Evolutionary conservation across 2,888 invertebrate genomes (phyloP).

Genomic region (Amiota minor): DNA sequence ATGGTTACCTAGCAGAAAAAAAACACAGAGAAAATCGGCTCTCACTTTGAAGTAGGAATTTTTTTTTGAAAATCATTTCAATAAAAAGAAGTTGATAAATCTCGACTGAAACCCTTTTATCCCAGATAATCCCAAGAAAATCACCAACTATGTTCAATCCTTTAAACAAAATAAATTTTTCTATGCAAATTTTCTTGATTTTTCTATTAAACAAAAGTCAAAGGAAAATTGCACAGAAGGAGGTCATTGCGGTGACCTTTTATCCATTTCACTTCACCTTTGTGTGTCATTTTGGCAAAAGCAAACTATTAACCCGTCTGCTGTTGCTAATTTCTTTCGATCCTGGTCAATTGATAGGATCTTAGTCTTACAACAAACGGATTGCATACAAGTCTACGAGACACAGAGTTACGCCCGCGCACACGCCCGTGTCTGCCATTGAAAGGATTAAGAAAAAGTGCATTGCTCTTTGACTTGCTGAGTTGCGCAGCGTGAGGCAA

Average conservation of each 20-base stretch:
- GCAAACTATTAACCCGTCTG: conserved; percentile 62
- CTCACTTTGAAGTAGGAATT: too few relatives aligned
- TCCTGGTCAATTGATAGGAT: conserved; percentile 40
- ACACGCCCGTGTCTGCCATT: conserved; percentile 50
- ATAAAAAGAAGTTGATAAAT: conserved; percentile 41
- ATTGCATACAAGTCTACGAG: conserved; percentile 52
- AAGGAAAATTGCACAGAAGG: not conserved
- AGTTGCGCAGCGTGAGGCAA: conserved; percentile 4
- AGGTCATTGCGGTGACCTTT: conserved; percentile 33
- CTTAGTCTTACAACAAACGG: not conserved
- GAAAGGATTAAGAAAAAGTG: conserved; percentile 48
- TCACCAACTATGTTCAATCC: conserved; percentile 58
- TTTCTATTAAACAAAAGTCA: not conserved
- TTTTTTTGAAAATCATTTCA: not conserved
- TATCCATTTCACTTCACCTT: conserved; percentile 22
- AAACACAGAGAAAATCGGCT: too few relatives aligned
- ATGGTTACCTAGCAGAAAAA: too few relatives aligned
- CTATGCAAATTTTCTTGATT: conserved; percentile 15
- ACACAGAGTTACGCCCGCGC: conserved; percentile 48
- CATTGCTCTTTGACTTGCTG: conserved; percentile 7
- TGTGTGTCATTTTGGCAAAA: conserved; percentile 35
- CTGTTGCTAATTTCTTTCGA: conserved; percentile 65
- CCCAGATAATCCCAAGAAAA: conserved; percentile 65
- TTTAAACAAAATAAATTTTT: conserved; percentile 44
- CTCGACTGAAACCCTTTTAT: conserved; percentile 63